Evolutionary conservation across 2,113 vertebrate species (phyloP).

Genomic region (Ictalurus punctatus): DNA sequence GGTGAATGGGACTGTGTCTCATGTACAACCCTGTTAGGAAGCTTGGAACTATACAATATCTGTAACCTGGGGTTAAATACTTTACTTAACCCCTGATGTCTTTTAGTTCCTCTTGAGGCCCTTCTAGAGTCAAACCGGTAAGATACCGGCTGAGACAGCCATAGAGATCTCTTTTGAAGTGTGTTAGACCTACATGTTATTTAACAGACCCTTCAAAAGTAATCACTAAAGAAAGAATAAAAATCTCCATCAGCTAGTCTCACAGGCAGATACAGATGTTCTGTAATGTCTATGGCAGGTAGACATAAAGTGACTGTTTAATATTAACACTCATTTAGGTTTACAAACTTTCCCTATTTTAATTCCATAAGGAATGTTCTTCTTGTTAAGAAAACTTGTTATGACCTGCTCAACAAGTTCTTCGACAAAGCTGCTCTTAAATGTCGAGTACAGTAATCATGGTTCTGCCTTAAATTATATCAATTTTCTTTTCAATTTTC

Average conservation of each 20-base stretch:
- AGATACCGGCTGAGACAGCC: background rate
- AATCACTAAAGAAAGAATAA: background rate
- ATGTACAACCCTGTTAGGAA: background rate
- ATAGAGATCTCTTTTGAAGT: background rate
- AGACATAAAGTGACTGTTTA: background rate
- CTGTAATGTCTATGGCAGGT: background rate
- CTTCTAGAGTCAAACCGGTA: background rate
- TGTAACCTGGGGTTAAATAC: background rate
- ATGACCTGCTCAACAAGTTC: slow-evolving; percentile 34
- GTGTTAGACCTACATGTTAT: background rate
- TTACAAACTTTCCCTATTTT: background rate
- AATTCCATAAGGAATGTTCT: background rate
- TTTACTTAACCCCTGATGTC: background rate
- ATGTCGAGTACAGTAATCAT: background rate
- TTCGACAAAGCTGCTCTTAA: background rate
- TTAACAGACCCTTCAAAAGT: background rate
- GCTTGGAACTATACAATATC: background rate
- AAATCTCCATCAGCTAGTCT: background rate
- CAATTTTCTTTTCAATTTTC: background rate
- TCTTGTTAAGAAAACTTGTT: slow-evolving; percentile 19
- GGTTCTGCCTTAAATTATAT: background rate
- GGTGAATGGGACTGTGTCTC: background rate
- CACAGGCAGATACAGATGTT: background rate
- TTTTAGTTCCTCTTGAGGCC: background rate
- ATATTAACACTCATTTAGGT: background rate